Conservation (phyloP, 2,888 invertebrate species). For the Epirrita christyi region DNA sequence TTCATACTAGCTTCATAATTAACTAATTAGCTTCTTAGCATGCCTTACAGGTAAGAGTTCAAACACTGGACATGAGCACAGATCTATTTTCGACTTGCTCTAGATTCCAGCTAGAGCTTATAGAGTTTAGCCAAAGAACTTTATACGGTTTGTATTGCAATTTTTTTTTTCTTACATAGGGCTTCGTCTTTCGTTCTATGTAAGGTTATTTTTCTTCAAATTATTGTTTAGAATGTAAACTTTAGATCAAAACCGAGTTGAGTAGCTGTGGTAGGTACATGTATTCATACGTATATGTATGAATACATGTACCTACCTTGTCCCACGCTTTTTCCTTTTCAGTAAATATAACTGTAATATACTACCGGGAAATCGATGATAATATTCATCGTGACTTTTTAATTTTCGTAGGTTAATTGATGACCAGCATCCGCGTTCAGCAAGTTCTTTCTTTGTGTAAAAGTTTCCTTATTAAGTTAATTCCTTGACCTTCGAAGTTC, state of each 20-base stretch:
- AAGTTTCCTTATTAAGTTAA: slow-evolving; percentile 30
- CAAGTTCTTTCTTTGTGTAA: slow-evolving; percentile 28
- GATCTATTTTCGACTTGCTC: not conserved
- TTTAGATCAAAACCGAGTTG: too few relatives aligned
- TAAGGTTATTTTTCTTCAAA: too few relatives aligned
- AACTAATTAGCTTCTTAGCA: not conserved
- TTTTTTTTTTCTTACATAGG: too few relatives aligned
- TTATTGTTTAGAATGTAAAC: too few relatives aligned
- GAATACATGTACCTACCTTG: not conserved
- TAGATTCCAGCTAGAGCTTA: not conserved
- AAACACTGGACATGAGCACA: too few relatives aligned
- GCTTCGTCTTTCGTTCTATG: too few relatives aligned
- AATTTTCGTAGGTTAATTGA: slow-evolving; percentile 22
- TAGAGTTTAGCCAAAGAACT: too few relatives aligned
- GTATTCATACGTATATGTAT: too few relatives aligned
- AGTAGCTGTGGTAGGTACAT: too few relatives aligned
- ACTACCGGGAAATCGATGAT: slow-evolving; percentile 19
- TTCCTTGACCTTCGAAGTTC: slow-evolving; percentile 28
- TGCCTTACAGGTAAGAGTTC: not conserved
- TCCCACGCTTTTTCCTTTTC: slow-evolving; percentile 3
- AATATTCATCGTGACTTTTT: slow-evolving; percentile 12
- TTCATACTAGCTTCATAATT: slow-evolving; percentile 3
- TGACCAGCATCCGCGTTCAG: slow-evolving; percentile 37
- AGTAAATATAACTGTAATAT: slow-evolving; percentile 5
- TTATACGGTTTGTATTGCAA: too few relatives aligned